phyloP scores from a whole-genome alignment of 2,888 invertebrate genomes.

The Tipula lateralis region DNA sequence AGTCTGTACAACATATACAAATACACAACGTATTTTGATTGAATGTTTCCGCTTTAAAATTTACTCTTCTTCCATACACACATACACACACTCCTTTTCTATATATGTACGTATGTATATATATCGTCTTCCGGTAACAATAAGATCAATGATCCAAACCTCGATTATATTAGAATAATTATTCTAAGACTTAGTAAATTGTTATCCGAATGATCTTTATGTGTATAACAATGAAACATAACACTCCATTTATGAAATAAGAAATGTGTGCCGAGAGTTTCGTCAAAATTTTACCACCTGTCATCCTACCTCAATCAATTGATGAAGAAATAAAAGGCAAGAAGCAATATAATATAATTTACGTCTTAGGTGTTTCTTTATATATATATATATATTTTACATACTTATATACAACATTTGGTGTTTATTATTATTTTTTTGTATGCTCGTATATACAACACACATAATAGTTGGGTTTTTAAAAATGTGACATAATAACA shows the following conservation, averaged over 20 bases:
- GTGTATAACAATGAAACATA: not conserved
- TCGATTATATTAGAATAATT: not conserved
- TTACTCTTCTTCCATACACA: not conserved
- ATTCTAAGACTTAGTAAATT: not conserved
- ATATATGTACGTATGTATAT: not conserved
- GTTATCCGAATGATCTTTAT: not conserved
- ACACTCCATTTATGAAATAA: not conserved
- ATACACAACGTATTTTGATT: not conserved
- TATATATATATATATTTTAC: not conserved
- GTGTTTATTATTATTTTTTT: not conserved
- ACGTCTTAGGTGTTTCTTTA: not conserved
- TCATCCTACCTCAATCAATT: not conserved
- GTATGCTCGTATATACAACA: not conserved
- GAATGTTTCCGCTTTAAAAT: conserved; percentile 15
- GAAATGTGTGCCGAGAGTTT: not conserved
- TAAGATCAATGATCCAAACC: conserved; percentile 7
- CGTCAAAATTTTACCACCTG: conserved; percentile 11
- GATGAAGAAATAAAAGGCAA: conserved; percentile 7
- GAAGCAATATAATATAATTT: not conserved
- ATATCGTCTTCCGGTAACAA: not conserved
- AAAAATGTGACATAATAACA: conserved; percentile 1
- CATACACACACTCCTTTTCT: not conserved
- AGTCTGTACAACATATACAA: not conserved
- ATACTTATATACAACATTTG: not conserved
- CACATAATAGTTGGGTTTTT: not conserved